Conservation (phyloP, 2,888 invertebrate genomes). For the Agapetus fuscipes region DNA sequence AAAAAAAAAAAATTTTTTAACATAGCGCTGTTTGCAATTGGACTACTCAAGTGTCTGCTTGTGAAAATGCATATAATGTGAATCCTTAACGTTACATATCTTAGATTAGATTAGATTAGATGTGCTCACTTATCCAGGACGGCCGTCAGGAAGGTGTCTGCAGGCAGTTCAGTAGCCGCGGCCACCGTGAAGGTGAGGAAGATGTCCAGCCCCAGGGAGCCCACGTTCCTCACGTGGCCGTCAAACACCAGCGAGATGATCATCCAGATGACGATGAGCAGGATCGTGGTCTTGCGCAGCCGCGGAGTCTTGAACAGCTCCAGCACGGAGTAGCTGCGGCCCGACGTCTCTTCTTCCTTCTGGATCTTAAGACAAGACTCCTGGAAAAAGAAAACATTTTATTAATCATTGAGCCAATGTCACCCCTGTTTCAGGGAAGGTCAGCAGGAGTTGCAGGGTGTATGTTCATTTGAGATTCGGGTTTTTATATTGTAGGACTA, state of each 20-base stretch:
- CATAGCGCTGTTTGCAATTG: no score
- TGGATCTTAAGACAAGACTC: slow-evolving; percentile 57
- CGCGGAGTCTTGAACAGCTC: slow-evolving; percentile 74
- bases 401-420: no score
- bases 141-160: slow-evolving; percentile 69
- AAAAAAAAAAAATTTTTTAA: no score
- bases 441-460: no score
- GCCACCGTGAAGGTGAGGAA: slow-evolving; percentile 80
- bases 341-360: slow-evolving; percentile 61
- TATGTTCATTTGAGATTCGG: no score
- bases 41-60: no score
- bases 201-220: slow-evolving; percentile 71
- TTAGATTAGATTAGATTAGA: no score
- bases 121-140: slow-evolving; percentile 53
- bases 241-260: slow-evolving; percentile 81
- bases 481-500: no score
- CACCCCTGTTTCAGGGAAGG: no score
- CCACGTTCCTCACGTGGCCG: slow-evolving; percentile 81
- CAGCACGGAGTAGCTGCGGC: slow-evolving; percentile 64
- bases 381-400: slow-evolving; percentile 31
- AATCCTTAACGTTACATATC: no score
- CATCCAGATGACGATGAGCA: slow-evolving; percentile 82
- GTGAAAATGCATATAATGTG: no score
- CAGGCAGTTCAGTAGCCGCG: slow-evolving; percentile 74
- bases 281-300: slow-evolving; percentile 62